phyloP scores from a whole-genome alignment of 2,113 vertebrate species.

The Hemiprocne comata region DNA sequence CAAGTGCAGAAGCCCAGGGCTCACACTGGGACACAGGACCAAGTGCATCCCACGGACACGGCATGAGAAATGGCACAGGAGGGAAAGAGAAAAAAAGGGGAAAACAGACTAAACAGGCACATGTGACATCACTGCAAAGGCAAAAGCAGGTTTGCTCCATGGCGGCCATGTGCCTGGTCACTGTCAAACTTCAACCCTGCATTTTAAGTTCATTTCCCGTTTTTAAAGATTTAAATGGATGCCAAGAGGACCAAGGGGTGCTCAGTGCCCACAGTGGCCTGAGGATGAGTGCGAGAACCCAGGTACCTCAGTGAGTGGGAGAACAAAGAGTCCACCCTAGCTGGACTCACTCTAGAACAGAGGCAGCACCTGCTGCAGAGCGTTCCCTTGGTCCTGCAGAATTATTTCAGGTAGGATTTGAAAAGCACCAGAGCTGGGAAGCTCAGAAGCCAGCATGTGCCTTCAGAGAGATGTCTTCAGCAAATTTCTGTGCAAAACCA shows the following conservation, averaged over 20 bases:
- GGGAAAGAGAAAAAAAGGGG: neutral
- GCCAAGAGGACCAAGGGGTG: neutral
- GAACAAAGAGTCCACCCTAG: neutral
- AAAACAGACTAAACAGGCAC: fast-evolving
- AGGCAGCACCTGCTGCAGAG: neutral
- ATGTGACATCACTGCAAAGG: fast-evolving
- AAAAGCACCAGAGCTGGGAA: neutral
- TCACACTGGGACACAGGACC: neutral
- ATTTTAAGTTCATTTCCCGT: neutral
- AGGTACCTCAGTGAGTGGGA: fast-evolving
- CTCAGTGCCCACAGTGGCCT: neutral
- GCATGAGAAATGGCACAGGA: fast-evolving
- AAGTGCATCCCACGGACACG: neutral
- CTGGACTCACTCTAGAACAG: neutral
- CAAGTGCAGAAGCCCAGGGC: neutral
- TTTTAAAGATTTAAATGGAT: neutral
- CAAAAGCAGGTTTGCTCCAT: neutral
- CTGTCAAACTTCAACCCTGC: neutral
- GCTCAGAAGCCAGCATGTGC: neutral
- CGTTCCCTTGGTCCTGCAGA: neutral
- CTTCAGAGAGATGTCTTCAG: neutral
- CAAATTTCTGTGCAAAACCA: neutral
- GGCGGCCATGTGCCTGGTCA: fast-evolving
- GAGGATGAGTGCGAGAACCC: neutral
- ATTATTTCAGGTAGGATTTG: neutral